Percentiles rank a stretch among this genome's conserved stretches.
Conservation (phyloP, 1,140 invertebrate species). For the Dryas iulia region DNA sequence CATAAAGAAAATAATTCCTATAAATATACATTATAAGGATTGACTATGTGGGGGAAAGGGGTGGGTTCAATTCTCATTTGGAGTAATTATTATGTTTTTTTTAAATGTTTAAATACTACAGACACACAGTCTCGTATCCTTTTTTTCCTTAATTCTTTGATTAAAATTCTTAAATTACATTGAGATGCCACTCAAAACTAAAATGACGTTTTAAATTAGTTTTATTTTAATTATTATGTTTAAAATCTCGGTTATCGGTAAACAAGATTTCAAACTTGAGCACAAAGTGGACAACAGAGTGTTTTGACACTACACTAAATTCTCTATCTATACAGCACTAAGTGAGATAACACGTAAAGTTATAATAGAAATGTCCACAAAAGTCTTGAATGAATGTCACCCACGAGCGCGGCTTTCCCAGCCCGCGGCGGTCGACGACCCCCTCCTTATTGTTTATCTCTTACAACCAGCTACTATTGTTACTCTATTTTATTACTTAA, state of each 20-base stretch:
- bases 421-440: constrained; percentile 33
- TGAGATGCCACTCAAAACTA: too few relatives aligned
- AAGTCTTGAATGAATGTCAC: background rate
- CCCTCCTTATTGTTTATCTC: constrained; percentile 33
- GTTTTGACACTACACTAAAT: background rate
- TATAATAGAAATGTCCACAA: background rate
- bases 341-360: background rate
- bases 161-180: too few relatives aligned
- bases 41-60: too few relatives aligned
- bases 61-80: background rate
- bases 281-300: background rate
- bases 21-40: too few relatives aligned
- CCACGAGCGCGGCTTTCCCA: constrained; percentile 34
- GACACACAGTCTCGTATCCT: too few relatives aligned
- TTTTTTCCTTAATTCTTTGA: too few relatives aligned
- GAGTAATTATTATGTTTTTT: background rate
- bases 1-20: too few relatives aligned
- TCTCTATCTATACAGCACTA: background rate
- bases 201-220: too few relatives aligned
- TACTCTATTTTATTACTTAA: background rate
- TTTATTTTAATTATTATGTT: too few relatives aligned
- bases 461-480: background rate
- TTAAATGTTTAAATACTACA: too few relatives aligned
- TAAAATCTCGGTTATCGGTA: too few relatives aligned
- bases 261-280: too few relatives aligned